Base-by-base conservation (phyloP, 2,888 invertebrate genomes). In the Chymomyza caudatula region DNA sequence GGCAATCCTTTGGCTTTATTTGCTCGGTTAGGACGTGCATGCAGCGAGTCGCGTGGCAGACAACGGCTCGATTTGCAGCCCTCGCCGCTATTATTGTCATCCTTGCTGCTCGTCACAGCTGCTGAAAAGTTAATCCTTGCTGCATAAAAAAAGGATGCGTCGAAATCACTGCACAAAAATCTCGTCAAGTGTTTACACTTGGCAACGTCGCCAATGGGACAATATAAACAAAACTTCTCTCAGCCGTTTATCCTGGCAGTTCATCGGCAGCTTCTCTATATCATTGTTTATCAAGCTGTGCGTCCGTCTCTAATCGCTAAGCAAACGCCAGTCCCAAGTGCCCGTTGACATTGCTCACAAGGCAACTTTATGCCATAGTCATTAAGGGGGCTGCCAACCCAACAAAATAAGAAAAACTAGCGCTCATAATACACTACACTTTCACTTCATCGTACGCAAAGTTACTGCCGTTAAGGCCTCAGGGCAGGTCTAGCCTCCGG, bases 391-490 rank as follows among this genome's bases (percentile, higher is more conserved):
- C 20, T 63, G 73, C 63, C 63, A 73, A 63, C 64, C 63, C 59
- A 58, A 15, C 44, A 15, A 47, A 47, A 47, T n/a, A 44, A 47
- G 15, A 51, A 13, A 13, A 70, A 63, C 67, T 75, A 76, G 76
- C 73, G 67, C 69, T 69, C 72, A 85, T 82, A 85, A 82, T 85
- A 82, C 85, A 85, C 82, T 78, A 85, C 79, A 85, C 85, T 82
- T 85, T 79, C 78, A 79, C 76, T 84, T 81, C 84, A 84, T 84
- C 81, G 81, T 49, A 63, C 51, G 58, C 71, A 1, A 13, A 23
- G 52, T 17, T 20, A 22, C 23, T 52, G n/a, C 13, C 20, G 6
- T 5, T 25, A 52, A 19, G 15, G 4, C 22, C 52, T 23, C 13
- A 37, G 61, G 37, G 47, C 53, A 43, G 43, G 17, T 44, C 49